Evolutionary conservation across 1,140 invertebrate species (phyloP).

Genomic region (Prorops nasuta): DNA sequence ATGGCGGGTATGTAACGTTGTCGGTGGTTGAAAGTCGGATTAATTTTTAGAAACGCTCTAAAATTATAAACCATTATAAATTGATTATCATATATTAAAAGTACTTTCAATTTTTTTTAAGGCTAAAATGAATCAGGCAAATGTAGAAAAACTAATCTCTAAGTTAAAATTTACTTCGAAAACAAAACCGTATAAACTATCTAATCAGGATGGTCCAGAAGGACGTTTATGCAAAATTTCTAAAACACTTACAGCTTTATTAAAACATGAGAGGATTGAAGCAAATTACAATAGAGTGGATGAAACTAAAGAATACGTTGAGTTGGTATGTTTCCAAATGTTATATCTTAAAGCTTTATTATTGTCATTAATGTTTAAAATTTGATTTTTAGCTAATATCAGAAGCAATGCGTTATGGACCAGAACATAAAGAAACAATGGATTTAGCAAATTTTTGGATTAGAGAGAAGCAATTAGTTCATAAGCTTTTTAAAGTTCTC

Average conservation of each 20-base stretch:
- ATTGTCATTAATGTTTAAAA: background rate
- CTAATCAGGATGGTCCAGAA: conserved; percentile 67
- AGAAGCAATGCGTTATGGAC: conserved; percentile 84
- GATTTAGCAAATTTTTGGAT: conserved; percentile 87
- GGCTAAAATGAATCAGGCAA: conserved; percentile 72
- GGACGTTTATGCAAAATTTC: conserved; percentile 74
- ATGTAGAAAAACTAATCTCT: conserved; percentile 70
- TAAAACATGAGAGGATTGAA: conserved; percentile 89
- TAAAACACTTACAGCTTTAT: conserved; percentile 79
- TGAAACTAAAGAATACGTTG: conserved; percentile 86
- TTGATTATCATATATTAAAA: too few relatives aligned
- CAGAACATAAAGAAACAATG: conserved; percentile 82
- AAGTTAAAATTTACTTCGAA: conserved; percentile 67
- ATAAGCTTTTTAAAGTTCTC: conserved; percentile 91
- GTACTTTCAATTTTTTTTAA: too few relatives aligned
- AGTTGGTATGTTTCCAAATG: conserved; percentile 68
- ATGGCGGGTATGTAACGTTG: too few relatives aligned
- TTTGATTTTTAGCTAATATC: conserved; percentile 75
- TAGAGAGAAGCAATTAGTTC: conserved; percentile 82
- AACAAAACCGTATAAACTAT: conserved; percentile 63
- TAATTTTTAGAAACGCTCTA: too few relatives aligned
- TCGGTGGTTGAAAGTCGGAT: too few relatives aligned
- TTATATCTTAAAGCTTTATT: background rate
- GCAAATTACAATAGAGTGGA: conserved; percentile 72
- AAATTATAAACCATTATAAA: too few relatives aligned